phyloP scores from a whole-genome alignment of 2,888 invertebrate genomes.

The Drosophila longiperda region DNA sequence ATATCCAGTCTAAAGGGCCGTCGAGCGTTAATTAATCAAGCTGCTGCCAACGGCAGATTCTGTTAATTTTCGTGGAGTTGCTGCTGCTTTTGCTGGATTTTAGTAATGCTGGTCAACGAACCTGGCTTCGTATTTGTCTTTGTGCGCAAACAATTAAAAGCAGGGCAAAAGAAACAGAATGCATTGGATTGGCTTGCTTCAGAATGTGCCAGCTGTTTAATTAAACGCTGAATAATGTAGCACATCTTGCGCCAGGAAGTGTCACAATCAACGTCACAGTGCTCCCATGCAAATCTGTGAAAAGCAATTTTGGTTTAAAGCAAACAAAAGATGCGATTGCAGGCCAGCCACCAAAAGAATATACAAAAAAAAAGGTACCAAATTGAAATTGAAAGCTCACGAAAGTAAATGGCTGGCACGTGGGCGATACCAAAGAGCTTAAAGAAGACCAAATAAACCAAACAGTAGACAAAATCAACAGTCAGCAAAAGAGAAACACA shows the following conservation, averaged over 20 bases:
- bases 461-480: conserved; percentile 58
- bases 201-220: conserved; percentile 54
- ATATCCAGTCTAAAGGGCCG: conserved; percentile 50
- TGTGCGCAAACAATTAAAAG: conserved; percentile 59
- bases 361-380: conserved; percentile 16
- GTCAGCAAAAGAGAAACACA: conserved; percentile 18
- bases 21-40: conserved; percentile 74
- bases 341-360: conserved; percentile 21
- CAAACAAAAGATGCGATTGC: conserved; percentile 56
- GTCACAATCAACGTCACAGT: conserved; percentile 15
- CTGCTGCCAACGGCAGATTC: conserved; percentile 43
- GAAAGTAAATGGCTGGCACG: conserved; percentile 61
- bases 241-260: conserved; percentile 66
- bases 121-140: conserved; percentile 49
- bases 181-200: conserved; percentile 39
- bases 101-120: conserved; percentile 66
- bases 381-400: conserved; percentile 55
- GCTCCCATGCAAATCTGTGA: conserved; percentile 30
- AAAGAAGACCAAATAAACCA: conserved; percentile 51
- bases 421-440: conserved; percentile 40
- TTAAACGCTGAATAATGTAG: conserved; percentile 66
- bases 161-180: conserved; percentile 39
- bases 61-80: conserved; percentile 21
- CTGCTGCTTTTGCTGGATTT: conserved; percentile 3
- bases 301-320: conserved; percentile 63